These are phyloP conservation scores for Sebastes matsubarae DNA, from an alignment of 2,797 vertebrate species.

Conservation along the genomic window DNA sequence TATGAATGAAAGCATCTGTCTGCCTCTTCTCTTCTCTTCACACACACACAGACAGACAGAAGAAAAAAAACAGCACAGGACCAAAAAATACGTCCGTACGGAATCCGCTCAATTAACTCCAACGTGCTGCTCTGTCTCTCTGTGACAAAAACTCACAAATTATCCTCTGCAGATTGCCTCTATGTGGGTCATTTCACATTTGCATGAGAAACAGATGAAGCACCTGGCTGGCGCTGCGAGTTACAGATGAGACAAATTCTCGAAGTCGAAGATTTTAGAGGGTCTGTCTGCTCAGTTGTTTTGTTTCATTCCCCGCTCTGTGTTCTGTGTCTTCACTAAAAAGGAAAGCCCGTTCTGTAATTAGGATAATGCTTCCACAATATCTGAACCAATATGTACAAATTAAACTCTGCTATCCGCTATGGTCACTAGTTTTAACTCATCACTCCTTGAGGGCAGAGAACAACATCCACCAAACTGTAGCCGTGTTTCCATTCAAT, in stretches of 20 bases:
- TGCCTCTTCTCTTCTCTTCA: slow-evolving; percentile 10
- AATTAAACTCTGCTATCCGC: background rate
- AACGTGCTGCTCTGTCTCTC: slow-evolving; percentile 19
- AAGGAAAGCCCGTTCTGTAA: background rate
- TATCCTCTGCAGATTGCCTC: slow-evolving; percentile 2
- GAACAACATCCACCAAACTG: background rate
- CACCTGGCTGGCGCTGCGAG: slow-evolving; percentile 5
- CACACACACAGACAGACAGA: background rate
- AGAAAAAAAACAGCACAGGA: background rate
- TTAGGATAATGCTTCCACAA: background rate
- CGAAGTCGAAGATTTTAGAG: background rate
- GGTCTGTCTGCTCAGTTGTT: background rate
- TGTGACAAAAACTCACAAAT: slow-evolving; percentile 21
- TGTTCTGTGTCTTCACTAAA: background rate
- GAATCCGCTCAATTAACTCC: slow-evolving; percentile 30
- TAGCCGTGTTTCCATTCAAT: too few relatives aligned
- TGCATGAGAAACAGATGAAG: slow-evolving; percentile 18
- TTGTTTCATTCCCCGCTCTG: background rate
- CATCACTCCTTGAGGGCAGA: background rate
- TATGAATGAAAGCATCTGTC: slow-evolving; percentile 67
- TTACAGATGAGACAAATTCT: background rate
- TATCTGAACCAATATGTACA: background rate
- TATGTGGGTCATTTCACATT: slow-evolving; percentile 9
- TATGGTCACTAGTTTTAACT: background rate
- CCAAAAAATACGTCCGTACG: background rate